Percentiles rank a stretch among this genome's conserved stretches.
phyloP scores from a whole-genome alignment of 1,140 invertebrate species.

The Bombus cullumanus region DNA sequence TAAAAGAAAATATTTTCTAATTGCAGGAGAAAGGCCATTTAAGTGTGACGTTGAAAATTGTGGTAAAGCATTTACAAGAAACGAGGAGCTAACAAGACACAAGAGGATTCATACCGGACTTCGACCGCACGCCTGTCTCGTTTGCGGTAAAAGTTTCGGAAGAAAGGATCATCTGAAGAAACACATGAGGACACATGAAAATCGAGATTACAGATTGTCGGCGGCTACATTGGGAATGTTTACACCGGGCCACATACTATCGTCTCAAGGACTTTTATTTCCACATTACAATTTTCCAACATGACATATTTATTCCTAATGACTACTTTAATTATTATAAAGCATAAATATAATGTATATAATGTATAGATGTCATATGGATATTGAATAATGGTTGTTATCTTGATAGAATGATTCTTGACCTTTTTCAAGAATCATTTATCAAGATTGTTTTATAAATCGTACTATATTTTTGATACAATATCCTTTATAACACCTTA shows the following conservation, averaged over 20 bases:
- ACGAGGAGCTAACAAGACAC: conserved; percentile 96
- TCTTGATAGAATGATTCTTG: not conserved
- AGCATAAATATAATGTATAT: not conserved
- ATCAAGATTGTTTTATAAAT: not conserved
- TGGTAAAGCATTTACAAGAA: conserved; percentile 95
- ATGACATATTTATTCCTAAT: not conserved
- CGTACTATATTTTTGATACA: conserved; percentile 35
- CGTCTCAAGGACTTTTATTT: conserved; percentile 22
- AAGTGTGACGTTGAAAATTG: conserved; percentile 92
- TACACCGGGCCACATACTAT: not conserved
- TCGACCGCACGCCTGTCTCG: conserved; percentile 89
- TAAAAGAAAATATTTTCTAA: conserved; percentile 39
- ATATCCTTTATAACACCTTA: not conserved
- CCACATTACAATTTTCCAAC: conserved; percentile 46
- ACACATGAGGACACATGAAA: conserved; percentile 88
- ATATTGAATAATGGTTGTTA: not conserved
- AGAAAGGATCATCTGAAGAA: conserved; percentile 95
- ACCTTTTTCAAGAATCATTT: not conserved
- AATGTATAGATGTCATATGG: not conserved
- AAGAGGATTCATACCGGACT: conserved; percentile 94
- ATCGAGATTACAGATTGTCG: conserved; percentile 67
- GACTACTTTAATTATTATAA: not conserved
- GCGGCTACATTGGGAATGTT: conserved; percentile 41
- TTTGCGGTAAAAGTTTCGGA: conserved; percentile 94
- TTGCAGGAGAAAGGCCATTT: conserved; percentile 92